phyloP scores from a whole-genome alignment of 2,113 vertebrate genomes.

The Nansenia antarctica region DNA sequence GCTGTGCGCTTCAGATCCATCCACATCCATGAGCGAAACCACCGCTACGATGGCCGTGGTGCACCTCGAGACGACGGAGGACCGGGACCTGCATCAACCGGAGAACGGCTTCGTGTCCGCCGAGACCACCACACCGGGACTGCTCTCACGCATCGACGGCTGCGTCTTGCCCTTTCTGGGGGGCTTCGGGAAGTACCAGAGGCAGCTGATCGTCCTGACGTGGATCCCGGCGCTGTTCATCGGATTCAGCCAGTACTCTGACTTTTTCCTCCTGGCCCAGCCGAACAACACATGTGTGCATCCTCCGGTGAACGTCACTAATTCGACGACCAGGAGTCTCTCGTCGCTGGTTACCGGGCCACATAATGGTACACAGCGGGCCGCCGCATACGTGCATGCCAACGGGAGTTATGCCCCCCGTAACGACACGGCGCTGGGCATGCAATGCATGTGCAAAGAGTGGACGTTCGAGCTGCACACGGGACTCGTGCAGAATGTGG shows the following conservation, averaged over 20 bases:
- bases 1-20: slow-evolving; percentile 64
- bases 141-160: slow-evolving; percentile 86
- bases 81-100: no score
- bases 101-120: slow-evolving; percentile 80
- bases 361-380: slow-evolving; percentile 43
- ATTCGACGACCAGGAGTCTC: slow-evolving; percentile 58
- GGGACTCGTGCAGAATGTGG: slow-evolving; percentile 88
- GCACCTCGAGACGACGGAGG: slow-evolving; percentile 69
- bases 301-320: slow-evolving; percentile 52
- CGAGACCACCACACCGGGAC: slow-evolving; percentile 58
- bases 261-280: slow-evolving; percentile 89
- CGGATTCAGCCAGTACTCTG: slow-evolving; percentile 95
- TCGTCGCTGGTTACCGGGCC: slow-evolving; percentile 46
- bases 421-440: slow-evolving; percentile 52
- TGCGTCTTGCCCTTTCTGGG: slow-evolving; percentile 88
- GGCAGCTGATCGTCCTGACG: slow-evolving; percentile 90
- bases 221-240: slow-evolving; percentile 95
- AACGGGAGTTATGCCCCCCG: slow-evolving; percentile 34
- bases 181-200: slow-evolving; percentile 89
- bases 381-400: slow-evolving; percentile 22
- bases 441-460: slow-evolving; percentile 78
- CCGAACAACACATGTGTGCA: slow-evolving; percentile 82
- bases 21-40: slow-evolving; percentile 60
- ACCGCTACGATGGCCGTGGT: slow-evolving; percentile 76
- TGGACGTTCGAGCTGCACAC: slow-evolving; percentile 84